Conservation (phyloP, 2,113 vertebrate species). For the Centropristis striata region DNA sequence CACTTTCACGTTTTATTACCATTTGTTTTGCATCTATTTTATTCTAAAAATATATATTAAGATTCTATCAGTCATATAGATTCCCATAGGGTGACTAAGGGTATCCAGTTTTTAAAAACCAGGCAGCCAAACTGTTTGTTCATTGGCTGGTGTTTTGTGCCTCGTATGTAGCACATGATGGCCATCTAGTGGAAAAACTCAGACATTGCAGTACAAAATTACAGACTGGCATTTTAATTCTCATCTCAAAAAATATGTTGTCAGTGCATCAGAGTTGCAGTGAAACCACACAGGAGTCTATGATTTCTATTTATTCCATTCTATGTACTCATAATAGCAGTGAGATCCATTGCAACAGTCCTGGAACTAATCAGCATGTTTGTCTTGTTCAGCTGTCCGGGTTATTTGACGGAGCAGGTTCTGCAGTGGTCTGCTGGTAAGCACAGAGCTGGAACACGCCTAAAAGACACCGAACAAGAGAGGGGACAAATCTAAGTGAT, state of each 20-base stretch:
- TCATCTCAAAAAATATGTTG: neutral
- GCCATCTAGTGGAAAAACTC: constrained; percentile 43
- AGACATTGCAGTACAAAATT: neutral
- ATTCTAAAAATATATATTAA: too few species aligned
- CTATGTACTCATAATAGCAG: constrained; percentile 26
- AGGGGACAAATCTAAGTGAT: neutral
- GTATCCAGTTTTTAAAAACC: too few species aligned
- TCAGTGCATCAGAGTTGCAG: neutral
- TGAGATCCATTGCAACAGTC: neutral
- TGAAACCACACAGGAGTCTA: constrained; percentile 16
- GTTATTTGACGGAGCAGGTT: constrained; percentile 71
- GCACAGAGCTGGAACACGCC: constrained; percentile 86
- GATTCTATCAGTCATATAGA: too few species aligned
- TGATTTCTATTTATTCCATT: constrained; percentile 66
- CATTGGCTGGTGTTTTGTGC: neutral
- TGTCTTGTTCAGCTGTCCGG: constrained; percentile 70
- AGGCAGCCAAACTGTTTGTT: too few species aligned
- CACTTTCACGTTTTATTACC: too few species aligned
- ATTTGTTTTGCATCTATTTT: too few species aligned
- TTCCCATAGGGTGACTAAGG: too few species aligned
- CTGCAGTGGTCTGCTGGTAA: constrained; percentile 77
- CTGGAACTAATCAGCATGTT: neutral
- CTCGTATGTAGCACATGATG: neutral
- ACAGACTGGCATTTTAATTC: too few species aligned
- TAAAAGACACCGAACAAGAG: constrained; percentile 1